Evolutionary conservation across 2,113 vertebrate genomes (phyloP).

Genomic region (Proterorhinus semilunaris): DNA sequence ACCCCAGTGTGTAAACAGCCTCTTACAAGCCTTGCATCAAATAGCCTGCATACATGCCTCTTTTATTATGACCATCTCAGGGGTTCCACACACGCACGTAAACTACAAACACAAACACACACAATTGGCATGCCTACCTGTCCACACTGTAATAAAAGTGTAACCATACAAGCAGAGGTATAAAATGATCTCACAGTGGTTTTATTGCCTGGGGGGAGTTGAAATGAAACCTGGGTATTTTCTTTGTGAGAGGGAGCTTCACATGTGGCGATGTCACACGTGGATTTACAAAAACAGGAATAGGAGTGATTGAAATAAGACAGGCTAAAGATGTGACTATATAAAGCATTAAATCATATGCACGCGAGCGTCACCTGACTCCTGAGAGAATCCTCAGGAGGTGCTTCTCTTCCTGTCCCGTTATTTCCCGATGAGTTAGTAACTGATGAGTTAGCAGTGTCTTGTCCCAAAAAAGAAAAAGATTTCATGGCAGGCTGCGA

Average conservation of each 20-base stretch:
- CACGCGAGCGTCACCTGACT: no score
- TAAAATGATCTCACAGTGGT: conserved; percentile 59
- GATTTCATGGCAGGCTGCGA: no score
- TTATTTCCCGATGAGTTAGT: no score
- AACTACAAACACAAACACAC: conserved; percentile 53
- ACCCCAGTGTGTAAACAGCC: conserved; percentile 33
- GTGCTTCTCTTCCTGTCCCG: no score
- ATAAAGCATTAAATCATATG: no score
- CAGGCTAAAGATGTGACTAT: no score
- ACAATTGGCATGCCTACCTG: conserved; percentile 50
- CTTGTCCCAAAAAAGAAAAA: no score
- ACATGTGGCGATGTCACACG: conserved; percentile 32
- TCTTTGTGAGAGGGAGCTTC: conserved; percentile 45
- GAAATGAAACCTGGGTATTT: conserved; percentile 53
- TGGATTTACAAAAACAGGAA: conserved; percentile 46
- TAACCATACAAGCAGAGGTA: conserved; percentile 59
- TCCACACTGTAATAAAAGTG: conserved; percentile 65
- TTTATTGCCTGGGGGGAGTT: conserved; percentile 64
- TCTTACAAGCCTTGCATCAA: conserved; percentile 49
- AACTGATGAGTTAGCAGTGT: no score
- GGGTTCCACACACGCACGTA: conserved; percentile 49
- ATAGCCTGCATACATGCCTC: conserved; percentile 43
- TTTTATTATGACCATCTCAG: conserved; percentile 40
- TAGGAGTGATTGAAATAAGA: conserved; percentile 24
- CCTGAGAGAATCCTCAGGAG: no score